Percentiles rank a stretch among this genome's conserved stretches.
Evolutionary conservation across 1,140 invertebrate species (phyloP).

Genomic region (Heliconius nattereri): DNA sequence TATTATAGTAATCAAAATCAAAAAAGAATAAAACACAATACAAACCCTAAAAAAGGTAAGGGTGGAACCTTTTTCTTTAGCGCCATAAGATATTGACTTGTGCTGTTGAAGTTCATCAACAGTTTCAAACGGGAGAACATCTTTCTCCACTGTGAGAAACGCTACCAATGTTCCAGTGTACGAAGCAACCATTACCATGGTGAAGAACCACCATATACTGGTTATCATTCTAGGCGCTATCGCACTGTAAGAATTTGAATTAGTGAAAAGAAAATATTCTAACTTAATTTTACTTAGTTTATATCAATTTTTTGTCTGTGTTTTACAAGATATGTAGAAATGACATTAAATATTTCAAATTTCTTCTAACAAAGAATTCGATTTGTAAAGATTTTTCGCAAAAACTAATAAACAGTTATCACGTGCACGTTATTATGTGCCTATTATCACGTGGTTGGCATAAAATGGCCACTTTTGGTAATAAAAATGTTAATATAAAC

Average conservation of each 20-base stretch:
- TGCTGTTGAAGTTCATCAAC: slow-evolving; percentile 90
- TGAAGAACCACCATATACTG: slow-evolving; percentile 97
- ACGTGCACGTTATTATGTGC: too few species aligned
- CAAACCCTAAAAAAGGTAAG: slow-evolving; percentile 90
- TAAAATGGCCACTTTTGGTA: too few species aligned
- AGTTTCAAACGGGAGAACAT: slow-evolving; percentile 90
- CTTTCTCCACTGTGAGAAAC: slow-evolving; percentile 94
- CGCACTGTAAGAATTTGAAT: slow-evolving; percentile 81
- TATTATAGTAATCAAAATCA: not conserved
- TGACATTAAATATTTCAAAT: not conserved
- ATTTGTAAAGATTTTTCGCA: not conserved
- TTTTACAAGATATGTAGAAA: too few species aligned
- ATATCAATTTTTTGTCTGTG: too few species aligned
- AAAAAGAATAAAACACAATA: not conserved
- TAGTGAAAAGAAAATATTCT: too few species aligned
- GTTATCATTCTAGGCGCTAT: slow-evolving; percentile 89
- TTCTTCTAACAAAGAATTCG: not conserved
- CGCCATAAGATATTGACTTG: slow-evolving; percentile 85
- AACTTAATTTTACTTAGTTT: too few species aligned
- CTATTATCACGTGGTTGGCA: not conserved
- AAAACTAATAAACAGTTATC: not conserved
- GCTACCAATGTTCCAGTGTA: slow-evolving; percentile 92
- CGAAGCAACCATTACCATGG: slow-evolving; percentile 96
- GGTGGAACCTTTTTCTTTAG: slow-evolving; percentile 85
- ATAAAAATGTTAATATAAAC: too few species aligned